Base-by-base conservation (phyloP, 2,888 invertebrate genomes). In the Notodonta dromedarius region DNA sequence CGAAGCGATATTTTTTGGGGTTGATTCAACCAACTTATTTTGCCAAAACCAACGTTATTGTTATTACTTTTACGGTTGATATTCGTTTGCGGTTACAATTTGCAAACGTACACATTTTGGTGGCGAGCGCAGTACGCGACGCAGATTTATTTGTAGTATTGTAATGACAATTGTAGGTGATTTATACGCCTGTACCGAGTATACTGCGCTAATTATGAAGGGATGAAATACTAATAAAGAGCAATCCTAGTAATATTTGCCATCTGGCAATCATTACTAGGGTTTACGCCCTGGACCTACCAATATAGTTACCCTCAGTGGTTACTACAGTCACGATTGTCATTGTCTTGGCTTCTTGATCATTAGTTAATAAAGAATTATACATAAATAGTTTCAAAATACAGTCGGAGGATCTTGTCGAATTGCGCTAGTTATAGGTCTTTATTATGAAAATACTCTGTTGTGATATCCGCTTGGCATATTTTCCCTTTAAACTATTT, bases 81-180 rank as follows among this genome's bases (percentile, higher is more conserved):
- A 69, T 66, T 61, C 60, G 62, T 63, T 67, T 70, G 69, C 62
- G 68, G 70, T 71, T 70, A 65, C 56, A 13, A 70, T 59, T 46
- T 55, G 57, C 57, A 67, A 74, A 77, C 79, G 79, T 74, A 80
- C 76, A 77, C 79, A 83, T 81, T 85, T 84, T 81, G 78, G 78
- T 78, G 82, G 83, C 82, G 82, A 87, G 83, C 87, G 85, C 85
- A 85, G 82, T 80, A 83, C 83, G 88, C 87, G 92, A 89, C 93
- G 85, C 82, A 87, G 91, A 93, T 93, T 93, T 93, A 93, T 93
- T 90, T 88, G 85, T 83, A 82, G 84, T 84, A 88, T 88, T 90
- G 87, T 84, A 89, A 91, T 85, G 85, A 86, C 88, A 87, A 88
- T 88, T 85, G 86, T 82, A 85, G 79, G 80, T 82, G 86, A 88